These are phyloP conservation scores for Lasioglossum albipes DNA, from an alignment of 1,140 invertebrate genomes.

Conservation along the genomic window DNA sequence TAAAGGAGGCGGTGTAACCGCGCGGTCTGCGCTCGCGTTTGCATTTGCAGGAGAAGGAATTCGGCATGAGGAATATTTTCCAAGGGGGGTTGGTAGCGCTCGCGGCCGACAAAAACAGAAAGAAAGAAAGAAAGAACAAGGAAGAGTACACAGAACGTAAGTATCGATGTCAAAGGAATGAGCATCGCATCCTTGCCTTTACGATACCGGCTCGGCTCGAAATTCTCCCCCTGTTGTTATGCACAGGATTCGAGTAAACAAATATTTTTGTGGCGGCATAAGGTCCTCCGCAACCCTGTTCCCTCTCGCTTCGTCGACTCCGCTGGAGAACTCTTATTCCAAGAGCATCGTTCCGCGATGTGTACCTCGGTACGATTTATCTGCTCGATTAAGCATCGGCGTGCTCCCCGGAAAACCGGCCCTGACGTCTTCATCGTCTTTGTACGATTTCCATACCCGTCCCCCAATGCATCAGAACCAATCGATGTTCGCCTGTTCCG, in stretches of 20 bases:
- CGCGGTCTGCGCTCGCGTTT: neutral
- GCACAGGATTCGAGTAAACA: conserved; percentile 22
- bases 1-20: no score
- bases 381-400: conserved; percentile 39
- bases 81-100: neutral
- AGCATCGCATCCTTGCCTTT: conserved; percentile 22
- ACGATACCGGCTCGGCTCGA: conserved; percentile 5
- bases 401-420: conserved; percentile 8
- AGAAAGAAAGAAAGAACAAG: neutral
- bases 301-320: neutral
- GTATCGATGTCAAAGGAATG: conserved; percentile 40
- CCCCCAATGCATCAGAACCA: neutral
- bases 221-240: conserved; percentile 17
- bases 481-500: no score
- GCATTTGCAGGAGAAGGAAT: neutral
- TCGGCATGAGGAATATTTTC: neutral
- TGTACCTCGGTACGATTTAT: conserved; percentile 27
- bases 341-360: conserved; percentile 23
- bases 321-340: conserved; percentile 26
- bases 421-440: conserved; percentile 38
- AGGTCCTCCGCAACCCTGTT: neutral
- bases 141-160: neutral
- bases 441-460: conserved; percentile 35
- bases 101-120: neutral
- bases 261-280: conserved; percentile 26